Percentiles rank a stretch among this genome's conserved stretches.
Conservation (phyloP, 2,888 invertebrate genomes). For the Gerris lacustris region DNA sequence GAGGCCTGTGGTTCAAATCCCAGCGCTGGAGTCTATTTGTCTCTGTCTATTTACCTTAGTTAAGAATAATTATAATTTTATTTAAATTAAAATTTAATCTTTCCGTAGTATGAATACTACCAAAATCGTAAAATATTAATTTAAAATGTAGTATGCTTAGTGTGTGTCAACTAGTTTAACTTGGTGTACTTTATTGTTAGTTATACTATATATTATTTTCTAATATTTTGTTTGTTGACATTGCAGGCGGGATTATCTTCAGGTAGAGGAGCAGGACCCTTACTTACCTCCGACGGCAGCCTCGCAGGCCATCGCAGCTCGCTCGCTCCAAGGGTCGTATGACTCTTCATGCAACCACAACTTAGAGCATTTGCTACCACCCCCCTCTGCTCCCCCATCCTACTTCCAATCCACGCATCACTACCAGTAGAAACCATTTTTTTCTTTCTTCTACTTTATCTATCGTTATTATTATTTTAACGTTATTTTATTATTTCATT, state of each 20-base stretch:
- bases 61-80: too few species aligned
- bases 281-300: slow-evolving; percentile 53
- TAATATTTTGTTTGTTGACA: slow-evolving; percentile 15
- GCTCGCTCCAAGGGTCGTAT: slow-evolving; percentile 56
- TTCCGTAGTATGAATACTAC: too few species aligned
- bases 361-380: slow-evolving; percentile 29
- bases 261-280: slow-evolving; percentile 74
- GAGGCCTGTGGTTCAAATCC: too few species aligned
- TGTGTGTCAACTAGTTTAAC: too few species aligned
- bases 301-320: slow-evolving; percentile 48
- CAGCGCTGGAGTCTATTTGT: too few species aligned
- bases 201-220: not conserved
- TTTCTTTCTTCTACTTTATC: slow-evolving; percentile 23
- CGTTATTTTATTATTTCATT: not conserved
- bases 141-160: too few species aligned
- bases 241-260: slow-evolving; percentile 61
- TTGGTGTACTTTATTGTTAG: not conserved
- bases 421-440: slow-evolving; percentile 25
- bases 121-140: too few species aligned
- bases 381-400: slow-evolving; percentile 33
- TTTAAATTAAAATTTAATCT: too few species aligned
- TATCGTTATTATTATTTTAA: slow-evolving; percentile 14
- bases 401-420: slow-evolving; percentile 24
- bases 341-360: slow-evolving; percentile 41
- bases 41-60: too few species aligned